Evolutionary conservation across 2,113 vertebrate genomes (phyloP).

Genomic region (Pavo muticus): DNA sequence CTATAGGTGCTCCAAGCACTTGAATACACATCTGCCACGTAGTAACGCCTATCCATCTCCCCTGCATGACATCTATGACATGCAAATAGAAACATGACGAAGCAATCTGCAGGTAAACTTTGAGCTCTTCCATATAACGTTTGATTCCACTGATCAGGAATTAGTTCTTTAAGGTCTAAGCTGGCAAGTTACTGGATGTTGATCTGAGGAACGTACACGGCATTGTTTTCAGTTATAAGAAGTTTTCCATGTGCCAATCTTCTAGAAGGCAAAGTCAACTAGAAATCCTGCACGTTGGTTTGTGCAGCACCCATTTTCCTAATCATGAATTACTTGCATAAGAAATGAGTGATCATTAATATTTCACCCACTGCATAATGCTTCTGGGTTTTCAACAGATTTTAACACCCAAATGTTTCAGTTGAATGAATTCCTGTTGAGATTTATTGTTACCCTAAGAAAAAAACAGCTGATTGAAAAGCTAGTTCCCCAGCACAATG

Average conservation of each 20-base stretch:
- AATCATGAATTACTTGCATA: neutral
- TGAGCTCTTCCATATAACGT: neutral
- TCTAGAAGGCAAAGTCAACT: neutral
- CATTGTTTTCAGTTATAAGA: neutral
- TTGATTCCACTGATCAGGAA: neutral
- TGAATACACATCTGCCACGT: fast-evolving
- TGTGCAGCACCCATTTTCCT: neutral
- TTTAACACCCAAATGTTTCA: neutral
- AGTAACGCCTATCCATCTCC: neutral
- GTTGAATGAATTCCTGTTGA: conserved; percentile 3
- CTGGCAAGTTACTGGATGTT: neutral
- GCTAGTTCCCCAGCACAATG: conserved; percentile 14
- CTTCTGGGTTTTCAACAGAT: neutral
- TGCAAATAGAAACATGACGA: neutral
- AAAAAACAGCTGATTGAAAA: conserved; percentile 43
- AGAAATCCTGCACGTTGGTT: neutral
- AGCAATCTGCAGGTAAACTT: neutral
- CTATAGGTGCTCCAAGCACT: neutral
- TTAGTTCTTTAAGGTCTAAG: neutral
- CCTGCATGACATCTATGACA: fast-evolving
- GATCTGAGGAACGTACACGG: neutral
- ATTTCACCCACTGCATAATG: neutral
- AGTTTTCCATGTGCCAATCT: neutral
- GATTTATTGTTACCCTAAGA: conserved; percentile 4
- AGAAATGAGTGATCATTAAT: neutral